Percentiles rank a stretch among this genome's conserved stretches.
Conservation (phyloP, 2,888 invertebrate genomes). For the Ferrisia virgata region DNA sequence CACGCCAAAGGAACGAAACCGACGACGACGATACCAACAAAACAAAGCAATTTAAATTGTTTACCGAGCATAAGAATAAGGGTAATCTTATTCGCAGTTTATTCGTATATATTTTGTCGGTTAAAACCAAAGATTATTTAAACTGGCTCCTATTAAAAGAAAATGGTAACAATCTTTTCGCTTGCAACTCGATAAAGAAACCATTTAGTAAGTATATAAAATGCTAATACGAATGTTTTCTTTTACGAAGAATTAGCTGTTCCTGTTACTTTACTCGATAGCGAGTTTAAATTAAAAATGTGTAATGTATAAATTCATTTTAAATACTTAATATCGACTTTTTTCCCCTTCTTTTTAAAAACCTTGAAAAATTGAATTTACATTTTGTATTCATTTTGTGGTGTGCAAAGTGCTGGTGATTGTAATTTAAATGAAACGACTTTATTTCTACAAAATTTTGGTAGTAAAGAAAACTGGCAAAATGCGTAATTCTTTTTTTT, state of each 20-base stretch:
- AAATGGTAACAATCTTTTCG: background rate
- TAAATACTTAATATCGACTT: background rate
- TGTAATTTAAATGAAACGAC: background rate
- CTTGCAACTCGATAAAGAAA: background rate
- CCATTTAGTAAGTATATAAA: background rate
- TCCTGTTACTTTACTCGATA: too few relatives aligned
- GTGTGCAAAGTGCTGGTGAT: background rate
- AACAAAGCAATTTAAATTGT: background rate
- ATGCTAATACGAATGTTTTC: background rate
- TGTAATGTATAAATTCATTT: background rate
- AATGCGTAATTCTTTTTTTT: too few relatives aligned
- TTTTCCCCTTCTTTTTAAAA: background rate
- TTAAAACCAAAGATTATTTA: background rate
- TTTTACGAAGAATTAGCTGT: background rate
- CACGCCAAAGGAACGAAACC: background rate
- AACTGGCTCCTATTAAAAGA: background rate
- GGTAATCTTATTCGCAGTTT: background rate
- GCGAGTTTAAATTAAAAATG: background rate
- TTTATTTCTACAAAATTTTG: background rate
- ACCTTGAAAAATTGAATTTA: background rate
- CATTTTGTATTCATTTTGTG: background rate
- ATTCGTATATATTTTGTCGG: background rate
- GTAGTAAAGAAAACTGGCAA: background rate
- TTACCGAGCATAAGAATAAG: background rate
- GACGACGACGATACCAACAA: background rate